Conservation (phyloP, 1,140 invertebrate species). For the Metaphire vulgaris region DNA sequence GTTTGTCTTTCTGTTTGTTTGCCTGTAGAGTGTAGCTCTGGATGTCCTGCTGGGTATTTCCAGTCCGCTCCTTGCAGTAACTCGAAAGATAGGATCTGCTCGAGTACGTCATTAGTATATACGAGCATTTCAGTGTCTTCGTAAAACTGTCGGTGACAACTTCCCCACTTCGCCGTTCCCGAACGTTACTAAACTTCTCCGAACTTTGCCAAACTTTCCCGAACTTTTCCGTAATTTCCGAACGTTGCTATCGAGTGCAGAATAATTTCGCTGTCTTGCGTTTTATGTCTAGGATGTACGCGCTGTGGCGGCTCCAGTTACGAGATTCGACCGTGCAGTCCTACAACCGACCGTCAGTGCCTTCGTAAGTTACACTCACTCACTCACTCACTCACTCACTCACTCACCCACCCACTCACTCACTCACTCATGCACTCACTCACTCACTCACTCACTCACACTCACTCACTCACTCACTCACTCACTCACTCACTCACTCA, state of each 20-base stretch:
- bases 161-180: too few species aligned
- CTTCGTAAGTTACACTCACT: conserved; percentile 21
- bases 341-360: conserved; percentile 19
- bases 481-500: conserved; percentile 7
- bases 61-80: background rate
- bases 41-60: background rate
- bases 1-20: too few species aligned
- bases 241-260: too few species aligned
- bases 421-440: too few species aligned
- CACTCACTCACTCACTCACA: conserved; percentile 7
- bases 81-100: background rate
- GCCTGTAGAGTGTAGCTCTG: background rate
- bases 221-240: too few species aligned
- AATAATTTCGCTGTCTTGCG: background rate
- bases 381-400: conserved; percentile 7
- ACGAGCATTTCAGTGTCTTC: too few species aligned
- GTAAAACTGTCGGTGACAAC: too few species aligned
- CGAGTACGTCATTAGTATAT: too few species aligned
- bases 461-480: conserved; percentile 7
- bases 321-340: conserved; percentile 19
- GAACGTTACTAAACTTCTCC: too few species aligned
- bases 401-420: too few species aligned
- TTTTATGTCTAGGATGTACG: conserved; percentile 15
- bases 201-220: too few species aligned
- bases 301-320: conserved; percentile 18